Conservation (phyloP, 2,113 vertebrate species). For the Echinops telfairi region DNA sequence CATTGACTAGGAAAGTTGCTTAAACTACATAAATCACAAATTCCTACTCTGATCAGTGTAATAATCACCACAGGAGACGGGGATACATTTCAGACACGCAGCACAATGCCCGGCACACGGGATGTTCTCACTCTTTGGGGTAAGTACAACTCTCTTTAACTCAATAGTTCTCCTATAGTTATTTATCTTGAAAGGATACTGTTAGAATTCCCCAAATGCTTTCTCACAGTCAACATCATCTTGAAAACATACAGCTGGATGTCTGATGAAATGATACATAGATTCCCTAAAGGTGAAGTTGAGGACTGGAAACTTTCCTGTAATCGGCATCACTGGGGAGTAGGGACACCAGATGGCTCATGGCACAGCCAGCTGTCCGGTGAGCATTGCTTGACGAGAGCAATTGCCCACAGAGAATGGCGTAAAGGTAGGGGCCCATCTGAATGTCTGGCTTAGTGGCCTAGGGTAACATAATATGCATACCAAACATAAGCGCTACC, state of each 20-base stretch:
- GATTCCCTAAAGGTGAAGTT: slow-evolving; percentile 75
- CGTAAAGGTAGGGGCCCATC: not conserved
- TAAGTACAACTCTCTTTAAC: not conserved
- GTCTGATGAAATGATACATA: slow-evolving; percentile 65
- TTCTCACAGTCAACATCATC: slow-evolving; percentile 20
- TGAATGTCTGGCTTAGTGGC: slow-evolving; percentile 47
- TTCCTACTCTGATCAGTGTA: slow-evolving; percentile 10
- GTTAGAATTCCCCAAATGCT: not conserved
- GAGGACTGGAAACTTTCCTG: slow-evolving; percentile 59
- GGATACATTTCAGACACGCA: not conserved
- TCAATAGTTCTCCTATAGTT: not conserved
- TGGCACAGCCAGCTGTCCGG: slow-evolving; percentile 69
- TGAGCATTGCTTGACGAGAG: slow-evolving; percentile 41
- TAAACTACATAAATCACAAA: not conserved
- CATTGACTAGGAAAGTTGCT: not conserved
- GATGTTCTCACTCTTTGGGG: slow-evolving; percentile 14
- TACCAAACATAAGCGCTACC: not conserved
- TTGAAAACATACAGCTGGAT: slow-evolving; percentile 24
- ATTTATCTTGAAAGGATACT: slow-evolving; percentile 42
- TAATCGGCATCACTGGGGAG: slow-evolving; percentile 62
- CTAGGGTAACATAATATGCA: not conserved
- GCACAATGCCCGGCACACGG: not conserved
- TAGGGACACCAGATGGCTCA: slow-evolving; percentile 68
- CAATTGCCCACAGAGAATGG: slow-evolving; percentile 41
- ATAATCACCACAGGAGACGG: not conserved